These are phyloP conservation scores for Tinea trinotella DNA, from an alignment of 2,888 invertebrate species.

Conservation along the genomic window DNA sequence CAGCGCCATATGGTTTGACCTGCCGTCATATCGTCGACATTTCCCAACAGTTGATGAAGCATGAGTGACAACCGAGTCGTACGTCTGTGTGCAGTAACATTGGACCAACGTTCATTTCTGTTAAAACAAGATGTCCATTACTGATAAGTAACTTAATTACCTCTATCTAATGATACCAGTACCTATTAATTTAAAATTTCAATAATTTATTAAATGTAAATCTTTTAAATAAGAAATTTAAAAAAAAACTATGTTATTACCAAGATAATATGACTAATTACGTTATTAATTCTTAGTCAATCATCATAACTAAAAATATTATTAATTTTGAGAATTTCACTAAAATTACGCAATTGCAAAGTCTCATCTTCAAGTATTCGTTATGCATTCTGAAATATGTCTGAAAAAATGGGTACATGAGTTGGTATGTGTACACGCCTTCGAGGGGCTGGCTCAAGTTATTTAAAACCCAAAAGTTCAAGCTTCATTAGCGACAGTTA, in stretches of 20 bases:
- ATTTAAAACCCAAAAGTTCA: conserved; percentile 66
- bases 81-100: conserved; percentile 55
- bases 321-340: conserved; percentile 9
- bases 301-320: too few species aligned
- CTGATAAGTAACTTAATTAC: too few species aligned
- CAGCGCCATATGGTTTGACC: conserved; percentile 64
- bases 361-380: conserved; percentile 46
- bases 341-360: conserved; percentile 38
- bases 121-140: not conserved
- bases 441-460: conserved; percentile 49
- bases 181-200: too few species aligned
- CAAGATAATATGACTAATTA: too few species aligned
- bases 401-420: conserved; percentile 61
- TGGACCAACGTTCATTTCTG: conserved; percentile 52
- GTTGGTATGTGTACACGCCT: conserved; percentile 42
- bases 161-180: too few species aligned
- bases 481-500: conserved; percentile 69
- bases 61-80: conserved; percentile 60
- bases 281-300: too few species aligned
- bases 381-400: conserved; percentile 56
- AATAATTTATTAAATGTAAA: too few species aligned
- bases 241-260: too few species aligned
- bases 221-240: too few species aligned
- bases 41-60: conserved; percentile 70
- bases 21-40: conserved; percentile 58